phyloP scores from a whole-genome alignment of 2,113 vertebrate species.

The Illadopsis cleaveri region DNA sequence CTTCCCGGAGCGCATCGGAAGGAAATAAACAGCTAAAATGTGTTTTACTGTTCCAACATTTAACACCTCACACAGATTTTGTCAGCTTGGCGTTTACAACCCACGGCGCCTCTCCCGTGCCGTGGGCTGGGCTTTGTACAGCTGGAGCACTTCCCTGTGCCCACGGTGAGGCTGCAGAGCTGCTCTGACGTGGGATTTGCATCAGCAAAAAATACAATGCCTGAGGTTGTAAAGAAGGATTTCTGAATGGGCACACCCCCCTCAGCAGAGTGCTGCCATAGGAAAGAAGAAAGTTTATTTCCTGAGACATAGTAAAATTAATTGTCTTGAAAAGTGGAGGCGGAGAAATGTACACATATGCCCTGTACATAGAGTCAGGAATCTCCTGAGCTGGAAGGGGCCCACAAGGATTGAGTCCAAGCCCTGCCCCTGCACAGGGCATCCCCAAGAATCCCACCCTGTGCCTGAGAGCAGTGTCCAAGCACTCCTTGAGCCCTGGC shows the following conservation, averaged over 20 bases:
- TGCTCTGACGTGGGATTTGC: background rate
- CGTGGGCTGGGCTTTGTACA: accelerated
- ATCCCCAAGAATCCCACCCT: background rate
- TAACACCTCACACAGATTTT: background rate
- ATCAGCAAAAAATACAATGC: background rate
- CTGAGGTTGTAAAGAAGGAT: background rate
- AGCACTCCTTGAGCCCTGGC: background rate
- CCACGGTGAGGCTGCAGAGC: background rate
- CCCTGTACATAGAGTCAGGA: accelerated
- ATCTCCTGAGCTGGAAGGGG: background rate
- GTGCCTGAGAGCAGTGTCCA: background rate
- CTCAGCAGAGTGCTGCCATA: accelerated
- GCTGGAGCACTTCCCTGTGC: accelerated
- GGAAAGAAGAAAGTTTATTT: background rate
- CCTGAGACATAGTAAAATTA: background rate
- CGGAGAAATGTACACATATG: accelerated
- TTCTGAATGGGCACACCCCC: background rate
- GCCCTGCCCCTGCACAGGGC: background rate
- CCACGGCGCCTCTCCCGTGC: accelerated
- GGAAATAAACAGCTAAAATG: background rate
- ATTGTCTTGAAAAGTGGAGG: background rate
- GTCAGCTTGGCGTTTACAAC: background rate
- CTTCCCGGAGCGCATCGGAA: background rate
- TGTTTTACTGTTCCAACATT: background rate
- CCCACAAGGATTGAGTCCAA: background rate